Evolutionary conservation across 1,140 invertebrate species (phyloP).

Genomic region (Uloborus diversus): DNA sequence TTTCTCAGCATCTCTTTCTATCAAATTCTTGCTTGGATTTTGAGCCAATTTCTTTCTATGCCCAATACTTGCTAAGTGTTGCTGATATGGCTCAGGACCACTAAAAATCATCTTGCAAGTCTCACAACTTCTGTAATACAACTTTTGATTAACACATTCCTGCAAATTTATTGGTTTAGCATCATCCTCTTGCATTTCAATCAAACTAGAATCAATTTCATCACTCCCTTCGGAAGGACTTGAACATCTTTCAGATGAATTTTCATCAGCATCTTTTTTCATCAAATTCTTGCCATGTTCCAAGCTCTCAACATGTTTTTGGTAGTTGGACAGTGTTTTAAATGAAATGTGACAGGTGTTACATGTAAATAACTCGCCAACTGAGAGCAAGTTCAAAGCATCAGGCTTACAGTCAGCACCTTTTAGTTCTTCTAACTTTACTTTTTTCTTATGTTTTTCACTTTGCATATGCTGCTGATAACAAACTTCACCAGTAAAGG

Average conservation of each 20-base stretch:
- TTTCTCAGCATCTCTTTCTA: background rate
- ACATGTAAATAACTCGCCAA: no score
- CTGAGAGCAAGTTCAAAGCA: no score
- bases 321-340: background rate
- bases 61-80: conserved; percentile 7
- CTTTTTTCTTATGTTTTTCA: no score
- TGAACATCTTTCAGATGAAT: background rate
- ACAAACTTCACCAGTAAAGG: no score
- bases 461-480: no score
- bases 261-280: background rate
- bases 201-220: background rate
- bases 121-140: background rate
- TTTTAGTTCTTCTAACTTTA: no score
- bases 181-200: background rate
- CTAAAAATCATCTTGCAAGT: background rate
- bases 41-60: no score
- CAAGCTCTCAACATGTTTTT: conserved; percentile 15
- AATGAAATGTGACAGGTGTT: no score
- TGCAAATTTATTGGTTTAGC: background rate
- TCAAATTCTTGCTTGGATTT: background rate
- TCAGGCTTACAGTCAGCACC: no score
- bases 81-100: conserved; percentile 9
- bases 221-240: background rate
- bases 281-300: background rate
- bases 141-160: background rate